These are phyloP conservation scores for Ligdia adustata DNA, from an alignment of 2,888 invertebrate genomes.

Conservation along the genomic window DNA sequence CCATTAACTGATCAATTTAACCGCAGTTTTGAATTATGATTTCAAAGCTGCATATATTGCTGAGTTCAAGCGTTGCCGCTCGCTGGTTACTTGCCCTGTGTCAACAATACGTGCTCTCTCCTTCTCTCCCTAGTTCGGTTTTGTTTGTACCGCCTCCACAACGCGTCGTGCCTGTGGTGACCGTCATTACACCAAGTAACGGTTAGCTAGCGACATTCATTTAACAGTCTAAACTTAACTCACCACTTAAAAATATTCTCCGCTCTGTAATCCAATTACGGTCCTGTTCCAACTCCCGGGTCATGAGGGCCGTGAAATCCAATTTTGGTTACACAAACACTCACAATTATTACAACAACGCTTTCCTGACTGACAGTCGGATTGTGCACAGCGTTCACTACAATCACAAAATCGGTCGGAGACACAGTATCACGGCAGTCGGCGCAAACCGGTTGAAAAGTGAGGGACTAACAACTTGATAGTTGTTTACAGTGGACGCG, in stretches of 20 bases:
- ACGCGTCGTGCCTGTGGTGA: constrained; percentile 36
- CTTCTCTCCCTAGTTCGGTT: constrained; percentile 69
- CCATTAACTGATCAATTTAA: constrained; percentile 52
- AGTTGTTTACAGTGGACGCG: constrained; percentile 50
- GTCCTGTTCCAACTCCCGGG: constrained; percentile 50
- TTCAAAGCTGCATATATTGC: constrained; percentile 16
- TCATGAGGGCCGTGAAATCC: constrained; percentile 52
- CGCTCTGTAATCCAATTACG: constrained; percentile 64
- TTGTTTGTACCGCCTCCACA: constrained; percentile 65
- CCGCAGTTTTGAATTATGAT: constrained; percentile 38
- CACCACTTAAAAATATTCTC: constrained; percentile 59
- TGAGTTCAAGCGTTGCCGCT: constrained; percentile 21
- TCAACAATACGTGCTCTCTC: constrained; percentile 76
- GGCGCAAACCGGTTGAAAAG: constrained; percentile 68
- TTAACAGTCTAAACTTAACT: constrained; percentile 50
- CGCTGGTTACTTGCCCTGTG: constrained; percentile 59
- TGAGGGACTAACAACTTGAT: constrained; percentile 63
- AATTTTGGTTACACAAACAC: constrained; percentile 48
- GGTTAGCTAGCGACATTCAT: constrained; percentile 39
- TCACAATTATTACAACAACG: constrained; percentile 42
- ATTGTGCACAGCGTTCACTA: constrained; percentile 59
- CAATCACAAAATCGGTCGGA: constrained; percentile 56
- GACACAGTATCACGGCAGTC: constrained; percentile 37
- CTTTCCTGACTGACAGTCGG: constrained; percentile 49
- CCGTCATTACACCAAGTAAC: constrained; percentile 39